These are phyloP conservation scores for Meloidogyne floridensis DNA, from an alignment of 1,140 invertebrate genomes.

Conservation along the genomic window DNA sequence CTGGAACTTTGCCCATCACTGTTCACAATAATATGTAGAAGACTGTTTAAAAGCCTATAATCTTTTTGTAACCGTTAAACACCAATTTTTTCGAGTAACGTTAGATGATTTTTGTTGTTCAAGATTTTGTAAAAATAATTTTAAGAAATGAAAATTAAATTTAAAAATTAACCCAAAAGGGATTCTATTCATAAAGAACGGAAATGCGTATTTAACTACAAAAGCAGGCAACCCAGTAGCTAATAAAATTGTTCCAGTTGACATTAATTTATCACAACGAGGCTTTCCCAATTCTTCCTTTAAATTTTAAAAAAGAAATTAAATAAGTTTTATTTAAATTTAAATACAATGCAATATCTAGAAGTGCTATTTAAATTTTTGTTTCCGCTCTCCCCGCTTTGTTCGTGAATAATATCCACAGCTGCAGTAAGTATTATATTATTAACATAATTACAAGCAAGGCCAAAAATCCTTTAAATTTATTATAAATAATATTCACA, in stretches of 20 bases:
- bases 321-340: not conserved
- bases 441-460: not conserved
- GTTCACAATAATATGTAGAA: too few species aligned
- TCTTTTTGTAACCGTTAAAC: too few species aligned
- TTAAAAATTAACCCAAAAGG: conserved; percentile 37
- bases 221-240: conserved; percentile 40
- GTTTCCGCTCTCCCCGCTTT: not conserved
- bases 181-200: conserved; percentile 49
- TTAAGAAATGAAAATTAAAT: too few species aligned
- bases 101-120: too few species aligned
- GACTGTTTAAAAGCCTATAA: too few species aligned
- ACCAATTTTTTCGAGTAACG: too few species aligned
- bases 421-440: not conserved
- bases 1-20: too few species aligned
- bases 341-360: not conserved
- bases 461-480: not conserved
- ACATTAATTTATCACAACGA: conserved; percentile 29
- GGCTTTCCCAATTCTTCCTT: conserved; percentile 24
- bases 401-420: conserved; percentile 3
- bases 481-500: too few species aligned
- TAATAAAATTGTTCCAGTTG: conserved; percentile 41
- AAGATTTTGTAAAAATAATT: too few species aligned
- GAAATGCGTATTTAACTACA: conserved; percentile 38
- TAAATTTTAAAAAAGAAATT: not conserved
- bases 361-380: not conserved